Evolutionary conservation across 2,888 invertebrate species (phyloP).

Genomic region (Aethes cnicana): DNA sequence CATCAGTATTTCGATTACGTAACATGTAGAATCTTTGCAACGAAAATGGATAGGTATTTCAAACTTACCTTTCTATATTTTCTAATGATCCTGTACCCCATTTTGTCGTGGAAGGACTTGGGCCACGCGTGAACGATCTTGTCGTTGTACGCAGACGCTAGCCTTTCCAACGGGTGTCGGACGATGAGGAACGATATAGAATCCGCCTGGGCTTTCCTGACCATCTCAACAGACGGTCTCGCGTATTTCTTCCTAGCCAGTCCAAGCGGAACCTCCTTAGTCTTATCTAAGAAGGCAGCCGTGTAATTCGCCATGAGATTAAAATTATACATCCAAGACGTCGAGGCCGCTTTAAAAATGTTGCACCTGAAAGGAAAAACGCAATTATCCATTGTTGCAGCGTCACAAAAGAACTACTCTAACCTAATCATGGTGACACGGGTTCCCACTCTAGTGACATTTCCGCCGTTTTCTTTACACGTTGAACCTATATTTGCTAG

Average conservation of each 20-base stretch:
- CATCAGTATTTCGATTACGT: no score
- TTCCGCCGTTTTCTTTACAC: slow-evolving; percentile 20
- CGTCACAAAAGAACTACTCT: slow-evolving; percentile 8
- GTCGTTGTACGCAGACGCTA: slow-evolving; percentile 92
- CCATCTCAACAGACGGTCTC: slow-evolving; percentile 87
- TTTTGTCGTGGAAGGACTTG: slow-evolving; percentile 90
- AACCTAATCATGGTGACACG: slow-evolving; percentile 9
- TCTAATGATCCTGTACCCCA: slow-evolving; percentile 89
- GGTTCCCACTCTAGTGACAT: slow-evolving; percentile 16
- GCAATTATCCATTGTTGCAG: neutral
- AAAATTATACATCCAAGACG: slow-evolving; percentile 96
- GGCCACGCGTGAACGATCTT: slow-evolving; percentile 92
- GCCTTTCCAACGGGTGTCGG: slow-evolving; percentile 89
- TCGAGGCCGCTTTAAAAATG: slow-evolving; percentile 92
- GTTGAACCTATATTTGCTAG: slow-evolving; percentile 8
- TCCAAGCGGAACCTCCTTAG: slow-evolving; percentile 89
- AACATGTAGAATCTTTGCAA: neutral
- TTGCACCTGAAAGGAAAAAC: slow-evolving; percentile 83
- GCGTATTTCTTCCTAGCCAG: slow-evolving; percentile 91
- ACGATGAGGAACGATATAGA: slow-evolving; percentile 92
- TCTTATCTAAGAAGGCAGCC: slow-evolving; percentile 88
- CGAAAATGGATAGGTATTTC: slow-evolving; percentile 23
- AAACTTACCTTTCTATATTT: slow-evolving; percentile 86
- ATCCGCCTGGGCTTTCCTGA: slow-evolving; percentile 87
- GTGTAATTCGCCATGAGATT: slow-evolving; percentile 92